A percentile compares a stretch with the other conserved stretches of the same genome.
phyloP scores from a whole-genome alignment of 92 coral and sea anemone species.

The Hydrozoanthus gracilis region DNA sequence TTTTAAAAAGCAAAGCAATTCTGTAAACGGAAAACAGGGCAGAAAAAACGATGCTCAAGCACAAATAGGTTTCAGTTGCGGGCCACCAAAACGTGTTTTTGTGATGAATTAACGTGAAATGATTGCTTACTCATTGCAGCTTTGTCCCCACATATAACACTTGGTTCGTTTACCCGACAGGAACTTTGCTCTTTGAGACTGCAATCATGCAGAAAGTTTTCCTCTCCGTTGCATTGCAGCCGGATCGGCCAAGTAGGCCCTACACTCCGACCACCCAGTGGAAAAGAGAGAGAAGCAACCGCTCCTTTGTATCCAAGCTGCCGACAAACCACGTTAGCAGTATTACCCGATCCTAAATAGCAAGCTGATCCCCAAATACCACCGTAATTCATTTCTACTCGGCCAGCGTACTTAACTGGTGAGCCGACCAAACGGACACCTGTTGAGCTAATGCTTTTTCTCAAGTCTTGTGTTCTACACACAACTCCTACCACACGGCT shows the following conservation, averaged over 20 bases:
- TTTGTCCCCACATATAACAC: background rate
- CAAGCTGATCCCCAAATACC: conserved; percentile 64
- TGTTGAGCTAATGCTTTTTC: background rate
- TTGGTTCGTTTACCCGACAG: background rate
- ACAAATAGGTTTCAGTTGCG: no score
- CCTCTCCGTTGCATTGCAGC: conserved; percentile 24
- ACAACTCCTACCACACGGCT: conserved; percentile 6
- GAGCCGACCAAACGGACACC: background rate
- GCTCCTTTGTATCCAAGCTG: conserved; percentile 56
- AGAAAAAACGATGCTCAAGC: no score
- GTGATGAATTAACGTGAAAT: no score
- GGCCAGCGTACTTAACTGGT: conserved; percentile 19
- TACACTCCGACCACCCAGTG: background rate
- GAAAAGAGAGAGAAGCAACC: background rate
- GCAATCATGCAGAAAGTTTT: conserved; percentile 1
- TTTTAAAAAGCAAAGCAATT: no score
- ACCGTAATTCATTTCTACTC: conserved; percentile 58
- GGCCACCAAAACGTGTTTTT: no score
- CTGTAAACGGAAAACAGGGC: no score
- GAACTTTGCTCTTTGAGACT: background rate
- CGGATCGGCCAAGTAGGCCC: background rate
- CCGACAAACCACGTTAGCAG: conserved; percentile 59
- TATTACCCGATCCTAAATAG: conserved; percentile 39
- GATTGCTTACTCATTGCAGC: background rate
- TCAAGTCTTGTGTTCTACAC: conserved; percentile 5